These are phyloP conservation scores for Silurus asotus DNA, from an alignment of 2,113 vertebrate genomes.

Conservation along the genomic window DNA sequence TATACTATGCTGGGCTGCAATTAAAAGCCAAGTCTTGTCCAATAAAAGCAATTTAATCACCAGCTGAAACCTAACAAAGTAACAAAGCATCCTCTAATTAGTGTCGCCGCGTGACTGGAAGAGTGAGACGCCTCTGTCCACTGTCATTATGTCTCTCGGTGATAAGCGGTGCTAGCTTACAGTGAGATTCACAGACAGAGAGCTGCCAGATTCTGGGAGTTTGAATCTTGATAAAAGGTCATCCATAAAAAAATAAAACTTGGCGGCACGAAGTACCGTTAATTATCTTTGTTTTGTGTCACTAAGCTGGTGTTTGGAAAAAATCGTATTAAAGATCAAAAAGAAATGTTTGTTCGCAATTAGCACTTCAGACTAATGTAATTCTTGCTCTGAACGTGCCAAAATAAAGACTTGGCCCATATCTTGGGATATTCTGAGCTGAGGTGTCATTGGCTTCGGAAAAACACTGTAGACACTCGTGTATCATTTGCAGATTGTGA, in stretches of 20 bases:
- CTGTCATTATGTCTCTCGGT: constrained; percentile 65
- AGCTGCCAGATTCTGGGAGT: constrained; percentile 43
- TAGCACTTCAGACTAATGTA: constrained; percentile 31
- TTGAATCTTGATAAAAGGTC: constrained; percentile 44
- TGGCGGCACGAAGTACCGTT: constrained; percentile 36
- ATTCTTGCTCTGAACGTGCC: constrained; percentile 27
- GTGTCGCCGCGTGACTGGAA: constrained; percentile 57
- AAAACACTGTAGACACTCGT: not conserved
- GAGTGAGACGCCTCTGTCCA: constrained; percentile 57
- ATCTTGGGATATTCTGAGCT: constrained; percentile 22
- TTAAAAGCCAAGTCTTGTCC: constrained; percentile 61
- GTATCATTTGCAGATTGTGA: constrained; percentile 34
- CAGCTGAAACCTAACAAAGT: constrained; percentile 69
- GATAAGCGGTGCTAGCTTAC: constrained; percentile 63
- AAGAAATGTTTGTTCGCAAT: constrained; percentile 43
- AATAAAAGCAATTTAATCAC: constrained; percentile 70
- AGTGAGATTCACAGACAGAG: constrained; percentile 13
- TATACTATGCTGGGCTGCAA: constrained; percentile 58
- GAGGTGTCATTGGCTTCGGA: constrained; percentile 7
- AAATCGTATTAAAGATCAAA: constrained; percentile 31
- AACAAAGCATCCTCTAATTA: constrained; percentile 75
- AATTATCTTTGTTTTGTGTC: constrained; percentile 51
- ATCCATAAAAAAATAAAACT: constrained; percentile 33
- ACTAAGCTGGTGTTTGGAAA: constrained; percentile 32
- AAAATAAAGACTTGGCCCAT: constrained; percentile 29